A percentile compares a stretch with the other conserved stretches of the same genome.
phyloP scores from a whole-genome alignment of 2,888 invertebrate genomes.

The Drosophila sordidula region DNA sequence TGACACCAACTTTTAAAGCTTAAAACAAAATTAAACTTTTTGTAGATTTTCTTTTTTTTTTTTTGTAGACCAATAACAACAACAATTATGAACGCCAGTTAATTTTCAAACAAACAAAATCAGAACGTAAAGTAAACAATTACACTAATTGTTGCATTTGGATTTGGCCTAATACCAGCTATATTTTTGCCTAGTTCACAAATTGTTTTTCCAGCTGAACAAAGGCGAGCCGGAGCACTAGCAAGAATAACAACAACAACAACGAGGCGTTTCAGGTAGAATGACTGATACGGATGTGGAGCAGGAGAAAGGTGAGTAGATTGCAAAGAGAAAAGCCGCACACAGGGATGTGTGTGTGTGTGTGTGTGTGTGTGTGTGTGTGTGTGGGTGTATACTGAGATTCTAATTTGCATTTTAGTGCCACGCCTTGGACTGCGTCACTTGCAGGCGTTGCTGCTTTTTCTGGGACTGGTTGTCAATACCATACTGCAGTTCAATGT shows the following conservation, averaged over 20 bases:
- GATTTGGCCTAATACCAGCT: not conserved
- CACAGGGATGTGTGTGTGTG: not conserved
- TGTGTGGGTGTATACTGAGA: constrained; percentile 4
- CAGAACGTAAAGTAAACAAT: not conserved
- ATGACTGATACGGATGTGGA: constrained; percentile 44
- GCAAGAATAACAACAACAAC: not conserved
- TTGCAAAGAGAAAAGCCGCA: not conserved
- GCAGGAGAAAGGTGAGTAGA: constrained; percentile 43
- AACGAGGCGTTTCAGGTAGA: not conserved
- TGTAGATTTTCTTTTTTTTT: not conserved
- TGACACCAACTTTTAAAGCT: constrained; percentile 5
- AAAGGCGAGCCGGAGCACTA: too few relatives aligned
- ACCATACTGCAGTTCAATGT: constrained; percentile 89
- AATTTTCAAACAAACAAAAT: not conserved
- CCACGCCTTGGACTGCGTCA: constrained; percentile 87
- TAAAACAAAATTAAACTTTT: constrained; percentile 4
- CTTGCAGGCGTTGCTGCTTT: constrained; percentile 87
- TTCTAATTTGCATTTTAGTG: constrained; percentile 61
- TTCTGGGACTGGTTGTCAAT: constrained; percentile 87
- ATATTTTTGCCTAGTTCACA: not conserved
- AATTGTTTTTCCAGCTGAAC: not conserved
- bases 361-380: not conserved
- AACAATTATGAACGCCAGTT: constrained; percentile 5
- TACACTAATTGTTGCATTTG: constrained; percentile 7
- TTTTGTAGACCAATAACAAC: not conserved